phyloP scores from a whole-genome alignment of 1,140 invertebrate species.

The Zaprionus nigranus region DNA sequence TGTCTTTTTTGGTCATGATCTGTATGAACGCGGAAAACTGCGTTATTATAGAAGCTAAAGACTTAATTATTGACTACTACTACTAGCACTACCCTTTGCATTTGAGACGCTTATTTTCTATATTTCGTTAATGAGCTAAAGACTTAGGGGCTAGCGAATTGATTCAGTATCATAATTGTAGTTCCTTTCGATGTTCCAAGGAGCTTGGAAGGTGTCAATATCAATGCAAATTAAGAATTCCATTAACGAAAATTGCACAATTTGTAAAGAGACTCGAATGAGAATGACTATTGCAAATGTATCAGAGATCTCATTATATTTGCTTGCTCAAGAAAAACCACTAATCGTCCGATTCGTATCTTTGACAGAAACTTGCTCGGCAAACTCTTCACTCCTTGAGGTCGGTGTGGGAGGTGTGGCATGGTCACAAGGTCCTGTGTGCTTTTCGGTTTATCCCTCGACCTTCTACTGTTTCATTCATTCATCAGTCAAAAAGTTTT shows the following conservation, averaged over 20 bases:
- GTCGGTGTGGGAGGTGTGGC: background rate
- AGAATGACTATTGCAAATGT: background rate
- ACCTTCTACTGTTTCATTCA: conserved; percentile 13
- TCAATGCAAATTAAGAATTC: background rate
- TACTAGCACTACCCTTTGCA: too few relatives aligned
- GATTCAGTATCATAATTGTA: too few relatives aligned
- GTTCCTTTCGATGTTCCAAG: too few relatives aligned
- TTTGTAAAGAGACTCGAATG: background rate
- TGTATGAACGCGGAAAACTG: too few relatives aligned
- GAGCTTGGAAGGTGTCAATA: too few relatives aligned
- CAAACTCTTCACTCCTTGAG: background rate
- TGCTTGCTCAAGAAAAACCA: background rate
- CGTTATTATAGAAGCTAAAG: too few relatives aligned
- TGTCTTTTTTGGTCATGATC: too few relatives aligned
- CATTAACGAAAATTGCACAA: background rate
- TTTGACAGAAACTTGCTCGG: background rate
- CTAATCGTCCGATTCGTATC: conserved; percentile 4
- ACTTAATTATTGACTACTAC: too few relatives aligned
- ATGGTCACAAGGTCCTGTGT: background rate
- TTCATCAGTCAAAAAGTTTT: conserved; percentile 51
- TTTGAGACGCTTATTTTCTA: too few relatives aligned
- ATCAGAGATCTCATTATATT: background rate
- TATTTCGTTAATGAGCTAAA: too few relatives aligned
- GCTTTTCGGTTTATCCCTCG: background rate
- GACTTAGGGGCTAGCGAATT: too few relatives aligned